Conservation (phyloP, 2,797 vertebrate species). For the Anas capensis region DNA sequence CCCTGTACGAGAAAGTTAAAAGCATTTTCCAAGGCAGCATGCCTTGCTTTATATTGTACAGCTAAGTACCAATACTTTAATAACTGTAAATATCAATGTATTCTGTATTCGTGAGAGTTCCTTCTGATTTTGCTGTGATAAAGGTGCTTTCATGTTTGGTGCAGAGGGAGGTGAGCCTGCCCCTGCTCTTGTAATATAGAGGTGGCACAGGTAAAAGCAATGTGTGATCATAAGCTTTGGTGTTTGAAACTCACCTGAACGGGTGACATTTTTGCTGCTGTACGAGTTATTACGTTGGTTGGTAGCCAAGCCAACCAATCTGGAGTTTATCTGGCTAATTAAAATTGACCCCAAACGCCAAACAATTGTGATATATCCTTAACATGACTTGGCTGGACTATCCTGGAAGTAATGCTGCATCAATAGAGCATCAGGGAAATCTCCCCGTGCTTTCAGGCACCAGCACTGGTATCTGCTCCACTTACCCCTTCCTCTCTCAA, state of each 20-base stretch:
- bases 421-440: not conserved
- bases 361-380: not conserved
- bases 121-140: not conserved
- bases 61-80: not conserved
- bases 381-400: not conserved
- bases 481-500: not conserved
- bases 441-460: fast-evolving
- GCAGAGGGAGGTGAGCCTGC: not conserved
- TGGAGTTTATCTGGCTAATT: not conserved
- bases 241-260: not conserved
- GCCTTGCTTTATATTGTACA: not conserved
- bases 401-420: not conserved
- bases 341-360: not conserved
- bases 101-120: not conserved
- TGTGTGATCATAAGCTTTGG: not conserved
- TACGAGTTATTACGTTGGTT: not conserved
- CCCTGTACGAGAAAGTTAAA: not conserved
- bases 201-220: fast-evolving
- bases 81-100: not conserved
- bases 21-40: not conserved
- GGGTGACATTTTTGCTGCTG: not conserved
- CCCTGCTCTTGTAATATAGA: not conserved
- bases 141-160: not conserved
- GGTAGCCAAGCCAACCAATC: not conserved
- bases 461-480: not conserved